Evolutionary conservation across 2,888 invertebrate genomes (phyloP), one percentile per base, ranked within the genome.

Genomic region (Galerucella calmariensis): DNA sequence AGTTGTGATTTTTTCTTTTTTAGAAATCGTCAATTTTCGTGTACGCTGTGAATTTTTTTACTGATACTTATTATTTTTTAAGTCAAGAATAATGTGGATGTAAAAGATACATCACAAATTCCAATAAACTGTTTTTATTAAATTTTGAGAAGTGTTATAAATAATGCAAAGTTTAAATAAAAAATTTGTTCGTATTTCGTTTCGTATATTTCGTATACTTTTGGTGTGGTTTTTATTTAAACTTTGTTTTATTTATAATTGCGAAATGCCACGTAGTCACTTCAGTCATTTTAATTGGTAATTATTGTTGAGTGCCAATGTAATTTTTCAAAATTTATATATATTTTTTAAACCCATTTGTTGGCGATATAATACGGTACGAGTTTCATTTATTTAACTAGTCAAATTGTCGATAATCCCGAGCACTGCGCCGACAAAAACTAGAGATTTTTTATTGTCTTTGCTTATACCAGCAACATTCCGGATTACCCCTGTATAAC

Each of bases 21-120:
- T 72, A 72, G 72, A 72, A 71, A 67, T 48, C 69, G 67, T 75
- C 69, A 69, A 72, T 73, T 46, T 56, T 69, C 62, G 59, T 73
- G 67, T 75, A 75, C 48, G 73, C 75, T 73, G 75, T 75, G 69
- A 75, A 53, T 69, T 75, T 72, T 46, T 67, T 69, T 72, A 71
- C 59, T 59, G 63, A 72, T 73, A 68, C 44, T 59, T 61, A 59
- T 72, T 73, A 63, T 63, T 65, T 59, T 41, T 68, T 62, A 62
- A 53, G 63, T 16, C 41, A 11, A 72, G 48, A 66, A 59, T 59
- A 48, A 59, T 11, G 41, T 59, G 48, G 66, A 72, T 66, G 48
- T 66, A 48, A 41, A 41, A 41, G 35, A 41, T 56, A n/a, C 66
- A 66, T 72, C 46, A 69, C 14, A 65, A 72, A 59, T 59, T 66